Percentiles rank a stretch among this genome's conserved stretches.
Conservation (phyloP, 2,888 invertebrate genomes). For the Zonitis immaculata region DNA sequence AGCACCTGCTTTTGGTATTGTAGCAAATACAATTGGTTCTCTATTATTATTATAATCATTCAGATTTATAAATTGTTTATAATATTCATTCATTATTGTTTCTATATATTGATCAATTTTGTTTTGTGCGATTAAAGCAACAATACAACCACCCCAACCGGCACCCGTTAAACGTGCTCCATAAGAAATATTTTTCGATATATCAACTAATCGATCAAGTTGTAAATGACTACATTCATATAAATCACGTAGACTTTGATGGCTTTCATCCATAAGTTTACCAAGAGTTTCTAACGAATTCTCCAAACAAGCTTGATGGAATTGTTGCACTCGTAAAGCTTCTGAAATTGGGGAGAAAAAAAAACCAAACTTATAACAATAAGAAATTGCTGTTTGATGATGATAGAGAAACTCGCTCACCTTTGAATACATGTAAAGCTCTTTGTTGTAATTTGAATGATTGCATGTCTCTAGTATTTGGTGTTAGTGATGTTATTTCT, state of each 20-base stretch:
- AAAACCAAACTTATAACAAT: too few species aligned
- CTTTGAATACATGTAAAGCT: slow-evolving; percentile 83
- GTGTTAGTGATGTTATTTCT: slow-evolving; percentile 60
- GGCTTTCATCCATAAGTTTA: slow-evolving; percentile 82
- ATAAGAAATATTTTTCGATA: slow-evolving; percentile 59
- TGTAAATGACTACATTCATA: slow-evolving; percentile 93
- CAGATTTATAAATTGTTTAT: slow-evolving; percentile 54
- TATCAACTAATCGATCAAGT: slow-evolving; percentile 74
- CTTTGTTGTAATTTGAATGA: slow-evolving; percentile 78
- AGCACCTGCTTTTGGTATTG: slow-evolving; percentile 65
- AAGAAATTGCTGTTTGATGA: too few species aligned
- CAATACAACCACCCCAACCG: slow-evolving; percentile 96
- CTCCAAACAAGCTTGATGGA: slow-evolving; percentile 53
- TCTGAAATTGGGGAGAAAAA: too few species aligned
- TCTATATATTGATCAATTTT: slow-evolving; percentile 64
- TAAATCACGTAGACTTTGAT: slow-evolving; percentile 73
- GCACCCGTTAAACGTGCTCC: slow-evolving; percentile 95
- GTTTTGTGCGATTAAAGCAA: slow-evolving; percentile 71
- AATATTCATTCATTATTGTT: slow-evolving; percentile 66
- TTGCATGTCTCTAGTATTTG: slow-evolving; percentile 58
- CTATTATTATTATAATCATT: slow-evolving; percentile 40
- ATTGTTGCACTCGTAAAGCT: slow-evolving; percentile 76
- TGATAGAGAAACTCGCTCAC: too few species aligned
- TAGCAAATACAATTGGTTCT: slow-evolving; percentile 56
- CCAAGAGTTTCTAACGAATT: slow-evolving; percentile 61